Base-by-base conservation (phyloP, 2,113 vertebrate genomes). In the Chionis minor region DNA sequence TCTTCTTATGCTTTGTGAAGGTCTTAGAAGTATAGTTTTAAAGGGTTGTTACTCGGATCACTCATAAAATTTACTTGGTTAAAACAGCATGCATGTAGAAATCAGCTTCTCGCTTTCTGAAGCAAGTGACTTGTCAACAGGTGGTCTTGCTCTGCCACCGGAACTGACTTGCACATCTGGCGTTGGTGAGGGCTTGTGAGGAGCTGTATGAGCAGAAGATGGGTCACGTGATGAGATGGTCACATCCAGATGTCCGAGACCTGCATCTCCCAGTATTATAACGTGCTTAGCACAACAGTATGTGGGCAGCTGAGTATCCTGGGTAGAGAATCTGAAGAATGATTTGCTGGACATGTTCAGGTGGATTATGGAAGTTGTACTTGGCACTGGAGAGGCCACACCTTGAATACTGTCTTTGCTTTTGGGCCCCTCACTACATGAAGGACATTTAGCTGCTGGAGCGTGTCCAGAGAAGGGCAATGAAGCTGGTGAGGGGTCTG, bases 401-500 rank as follows among this genome's bases (percentile, higher is more conserved):
- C 2, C 32, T 88, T 1, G 0, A 67, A 10, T n/a, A 3, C 4
- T 58, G 18, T 21, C 16, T 3, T 71, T 18, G 14, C 5, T 54
- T 92, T 73, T 45, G 47, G n/a, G 4, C 8, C 21, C 5, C 20
- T 71, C 30, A 6, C 9, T 52, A 1, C 6, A 10, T n/a, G n/a
- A 54, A 26, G 2, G 59, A 32, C 3, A 8, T 0, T 12, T 54
- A 35, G 5, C 12, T 1, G 54, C 24, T 84, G 44, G 6, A 77
- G 6, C 0, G 0, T 32, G 47, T 35, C 33, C 38, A 59, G 8
- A n/a, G 33, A 74, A 56, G 28, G 14, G 22, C 10, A 58, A 0
- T 0, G 0, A 13, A 30, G 28, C 10, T 79, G 45, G 10, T 26
- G 30, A 54, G 45, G 47, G 13, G 5, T 4, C 56, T 66, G 7